Base-by-base conservation (phyloP, 2,888 invertebrate species). In the Imbricaverruca yamaguchii region DNA sequence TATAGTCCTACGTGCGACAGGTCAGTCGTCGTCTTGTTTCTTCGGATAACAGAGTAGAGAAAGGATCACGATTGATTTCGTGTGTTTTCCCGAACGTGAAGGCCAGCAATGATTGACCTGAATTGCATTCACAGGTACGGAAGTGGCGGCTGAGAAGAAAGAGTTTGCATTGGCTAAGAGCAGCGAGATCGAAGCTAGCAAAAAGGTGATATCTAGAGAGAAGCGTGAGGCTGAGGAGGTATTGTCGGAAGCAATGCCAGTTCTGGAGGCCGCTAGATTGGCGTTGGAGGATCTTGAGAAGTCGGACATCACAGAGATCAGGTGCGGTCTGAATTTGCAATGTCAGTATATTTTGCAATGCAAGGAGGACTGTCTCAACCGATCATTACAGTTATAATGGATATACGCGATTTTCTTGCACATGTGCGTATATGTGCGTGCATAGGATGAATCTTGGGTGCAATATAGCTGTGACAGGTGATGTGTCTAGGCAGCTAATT, bases 241-340 rank as follows among this genome's bases (percentile, higher is more conserved):
- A 0, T 87, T 97, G 80, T 91, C 91, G 0, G 93, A 92, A 69
- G 96, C 96, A 0, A 87, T 96, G 86, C 96, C 96, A 0, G 95
- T 93, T 0, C 88, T 97, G 0, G 94, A 95, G 85, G 91, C 91
- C 15, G 96, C 96, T 0, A 89, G 93, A 82, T 85, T 91, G 21
- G 96, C 96, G 0, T 89, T 97, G 0, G 90, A 92, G 0, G 94
- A 95, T 84, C 88, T 97, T 78, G 94, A 96, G 80, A 96, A 96
- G 88, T 91, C 92, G 0, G 96, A 96, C 85, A 96, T 97, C 84
- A 95, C 95, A 53, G 96, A 97, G 89, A 96, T 96, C 84, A 89
- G 86, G 85, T 86, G 81, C 80, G 74, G 25, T 82, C 11, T 59
- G 11, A 15, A 39, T 39, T 39, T 39, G 39, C 39, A 39, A 39